Percentiles rank a stretch among this genome's conserved stretches.
Conservation (phyloP, 2,797 vertebrate genomes). For the Schizopygopsis pylzovi region DNA sequence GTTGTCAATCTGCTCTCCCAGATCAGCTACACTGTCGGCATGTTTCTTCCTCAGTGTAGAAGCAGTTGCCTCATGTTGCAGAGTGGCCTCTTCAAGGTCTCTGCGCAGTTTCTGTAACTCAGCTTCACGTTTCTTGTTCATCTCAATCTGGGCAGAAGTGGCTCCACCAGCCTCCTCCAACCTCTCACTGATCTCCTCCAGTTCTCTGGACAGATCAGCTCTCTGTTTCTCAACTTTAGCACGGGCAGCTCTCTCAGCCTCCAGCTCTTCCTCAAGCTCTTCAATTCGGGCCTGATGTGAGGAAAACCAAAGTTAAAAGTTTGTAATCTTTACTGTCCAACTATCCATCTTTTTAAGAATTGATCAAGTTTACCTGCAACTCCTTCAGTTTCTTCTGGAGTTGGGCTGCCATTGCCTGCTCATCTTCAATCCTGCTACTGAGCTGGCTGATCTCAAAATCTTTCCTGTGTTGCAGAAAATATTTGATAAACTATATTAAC, state of each 20-base stretch:
- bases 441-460: conserved; percentile 84
- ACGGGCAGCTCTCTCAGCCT: conserved; percentile 84
- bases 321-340: too few relatives aligned
- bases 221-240: conserved; percentile 85
- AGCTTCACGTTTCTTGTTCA: conserved; percentile 88
- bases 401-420: conserved; percentile 79
- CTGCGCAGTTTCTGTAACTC: conserved; percentile 64
- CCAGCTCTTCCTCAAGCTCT: conserved; percentile 88
- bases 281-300: conserved; percentile 82
- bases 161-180: conserved; percentile 88
- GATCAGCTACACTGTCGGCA: conserved; percentile 82
- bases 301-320: neutral
- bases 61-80: conserved; percentile 84
- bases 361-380: conserved; percentile 70
- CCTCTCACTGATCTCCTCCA: conserved; percentile 87
- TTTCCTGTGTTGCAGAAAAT: conserved; percentile 81
- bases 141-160: conserved; percentile 80
- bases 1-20: conserved; percentile 89
- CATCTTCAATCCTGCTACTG: conserved; percentile 83
- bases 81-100: conserved; percentile 86
- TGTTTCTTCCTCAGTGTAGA: conserved; percentile 74
- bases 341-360: neutral
- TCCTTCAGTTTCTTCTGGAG: conserved; percentile 89
- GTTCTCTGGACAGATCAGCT: conserved; percentile 81
- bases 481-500: neutral